A percentile compares a stretch with the other conserved stretches of the same genome.
Conservation (phyloP, 2,888 invertebrate species). For the Caenorhabditis imperialis region DNA sequence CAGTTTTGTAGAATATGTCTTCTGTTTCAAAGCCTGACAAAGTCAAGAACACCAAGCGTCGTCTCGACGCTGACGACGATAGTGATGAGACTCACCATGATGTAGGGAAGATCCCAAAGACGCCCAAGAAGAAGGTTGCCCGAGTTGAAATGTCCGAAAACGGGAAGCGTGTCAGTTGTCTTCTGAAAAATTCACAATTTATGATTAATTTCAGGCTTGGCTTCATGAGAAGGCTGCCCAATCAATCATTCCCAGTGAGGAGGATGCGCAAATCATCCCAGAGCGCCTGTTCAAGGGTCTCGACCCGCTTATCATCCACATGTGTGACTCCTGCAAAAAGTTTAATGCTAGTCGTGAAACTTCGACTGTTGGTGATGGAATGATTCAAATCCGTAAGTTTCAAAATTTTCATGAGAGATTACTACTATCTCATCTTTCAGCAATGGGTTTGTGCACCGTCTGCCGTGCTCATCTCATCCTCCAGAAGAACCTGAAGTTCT, state of each 20-base stretch:
- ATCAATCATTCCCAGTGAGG: neutral
- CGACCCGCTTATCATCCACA: slow-evolving; percentile 4
- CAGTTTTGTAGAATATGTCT: no score
- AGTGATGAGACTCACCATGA: no score
- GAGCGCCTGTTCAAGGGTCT: neutral
- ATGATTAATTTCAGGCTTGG: neutral
- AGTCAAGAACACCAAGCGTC: no score
- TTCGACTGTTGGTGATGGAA: neutral
- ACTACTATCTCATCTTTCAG: neutral
- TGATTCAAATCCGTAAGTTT: neutral
- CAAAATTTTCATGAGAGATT: neutral
- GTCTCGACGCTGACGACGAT: no score
- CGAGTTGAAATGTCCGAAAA: neutral
- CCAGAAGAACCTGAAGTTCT: neutral
- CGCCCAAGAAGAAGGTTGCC: neutral
- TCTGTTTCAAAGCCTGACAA: no score
- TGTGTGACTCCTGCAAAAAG: neutral
- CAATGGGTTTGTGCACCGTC: slow-evolving; percentile 5
- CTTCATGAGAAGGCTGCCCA: neutral
- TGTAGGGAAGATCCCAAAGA: no score
- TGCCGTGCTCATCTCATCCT: slow-evolving; percentile 2
- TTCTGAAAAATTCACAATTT: no score
- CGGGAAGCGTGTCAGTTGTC: neutral
- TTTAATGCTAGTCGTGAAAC: neutral
- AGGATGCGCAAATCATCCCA: neutral